Conservation (phyloP, 2,888 invertebrate genomes). For the Zaprionus bogoriensis region DNA sequence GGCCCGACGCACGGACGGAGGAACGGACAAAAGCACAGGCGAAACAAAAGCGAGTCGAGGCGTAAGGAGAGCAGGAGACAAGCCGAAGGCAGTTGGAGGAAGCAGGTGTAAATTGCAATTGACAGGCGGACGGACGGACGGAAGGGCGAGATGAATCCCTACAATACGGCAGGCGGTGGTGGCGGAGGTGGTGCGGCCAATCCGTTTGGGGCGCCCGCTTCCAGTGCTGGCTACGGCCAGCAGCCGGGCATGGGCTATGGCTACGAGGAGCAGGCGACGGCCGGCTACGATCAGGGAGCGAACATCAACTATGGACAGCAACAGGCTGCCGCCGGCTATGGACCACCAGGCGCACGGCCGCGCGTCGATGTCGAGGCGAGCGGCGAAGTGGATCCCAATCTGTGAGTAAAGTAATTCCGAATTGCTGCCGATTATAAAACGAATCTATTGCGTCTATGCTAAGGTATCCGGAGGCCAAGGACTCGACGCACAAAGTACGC, state of each 20-base stretch:
- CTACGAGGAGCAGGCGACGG: conserved; percentile 72
- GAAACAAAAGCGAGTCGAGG: conserved; percentile 29
- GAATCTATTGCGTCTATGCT: background rate
- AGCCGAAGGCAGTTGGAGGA: conserved; percentile 14
- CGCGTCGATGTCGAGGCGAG: conserved; percentile 91
- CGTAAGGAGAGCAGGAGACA: conserved; percentile 5
- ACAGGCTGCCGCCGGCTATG: conserved; percentile 66
- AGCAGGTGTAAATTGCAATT: conserved; percentile 6
- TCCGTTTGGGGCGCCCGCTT: conserved; percentile 75
- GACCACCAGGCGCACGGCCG: conserved; percentile 84
- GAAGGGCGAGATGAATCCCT: conserved; percentile 62
- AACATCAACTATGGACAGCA: conserved; percentile 60
- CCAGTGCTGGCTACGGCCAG: conserved; percentile 62
- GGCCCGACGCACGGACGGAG: background rate
- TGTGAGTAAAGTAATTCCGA: no score
- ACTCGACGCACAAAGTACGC: conserved; percentile 94
- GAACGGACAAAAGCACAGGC: conserved; percentile 29
- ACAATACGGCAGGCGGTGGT: conserved; percentile 50
- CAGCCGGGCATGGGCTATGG: conserved; percentile 68
- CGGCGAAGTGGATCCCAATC: conserved; percentile 92
- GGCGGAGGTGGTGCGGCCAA: conserved; percentile 58
- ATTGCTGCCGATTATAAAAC: no score
- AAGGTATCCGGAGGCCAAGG: conserved; percentile 93
- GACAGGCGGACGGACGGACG: background rate
- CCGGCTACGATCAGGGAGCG: conserved; percentile 69